These are phyloP conservation scores for Manis javanica DNA, from an alignment of 2,797 vertebrate genomes.

Conservation along the genomic window DNA sequence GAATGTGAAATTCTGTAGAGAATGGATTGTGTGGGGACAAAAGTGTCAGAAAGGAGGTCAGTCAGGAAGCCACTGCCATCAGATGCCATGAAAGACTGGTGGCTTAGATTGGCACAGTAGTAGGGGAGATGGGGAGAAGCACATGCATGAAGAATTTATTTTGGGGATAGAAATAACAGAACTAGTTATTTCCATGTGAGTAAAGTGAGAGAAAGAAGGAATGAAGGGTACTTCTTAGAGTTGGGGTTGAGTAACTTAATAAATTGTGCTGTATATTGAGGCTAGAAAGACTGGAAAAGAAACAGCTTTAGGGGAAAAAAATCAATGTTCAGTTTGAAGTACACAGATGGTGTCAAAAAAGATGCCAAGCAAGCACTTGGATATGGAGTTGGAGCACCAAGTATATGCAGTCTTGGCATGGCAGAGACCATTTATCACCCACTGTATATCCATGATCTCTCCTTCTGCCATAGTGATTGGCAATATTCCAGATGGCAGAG, in stretches of 20 bases:
- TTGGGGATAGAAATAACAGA: neutral
- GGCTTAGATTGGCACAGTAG: neutral
- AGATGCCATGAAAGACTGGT: neutral
- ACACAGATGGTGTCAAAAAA: neutral
- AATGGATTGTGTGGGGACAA: neutral
- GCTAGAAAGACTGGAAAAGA: neutral
- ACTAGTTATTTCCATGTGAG: neutral
- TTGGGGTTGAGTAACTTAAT: neutral
- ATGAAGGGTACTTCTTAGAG: neutral
- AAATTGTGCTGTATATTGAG: neutral
- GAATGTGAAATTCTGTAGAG: neutral
- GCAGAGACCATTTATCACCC: neutral
- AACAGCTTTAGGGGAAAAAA: neutral
- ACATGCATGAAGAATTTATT: neutral
- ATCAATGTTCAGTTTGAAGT: neutral
- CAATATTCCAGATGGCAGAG: neutral
- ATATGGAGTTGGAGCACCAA: neutral
- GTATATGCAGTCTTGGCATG: neutral
- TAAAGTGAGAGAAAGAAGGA: constrained; percentile 3
- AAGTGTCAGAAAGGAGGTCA: neutral
- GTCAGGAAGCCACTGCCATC: neutral
- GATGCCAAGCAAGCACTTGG: neutral
- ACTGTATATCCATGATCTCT: neutral
- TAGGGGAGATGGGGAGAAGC: neutral
- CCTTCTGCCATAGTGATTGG: neutral